Conservation (phyloP, 2,113 vertebrate species). For the human region GRCh38 chr12:98723501-98724000, state of each 20-base stretch:
- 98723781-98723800: background rate
- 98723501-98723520: background rate
- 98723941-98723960: conserved; percentile 8
- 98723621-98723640: conserved; percentile 82
- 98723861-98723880: background rate
- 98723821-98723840: background rate
- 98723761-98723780: conserved; percentile 87
- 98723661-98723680: conserved; percentile 86
- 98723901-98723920: conserved; percentile 2
- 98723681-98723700: conserved; percentile 92
- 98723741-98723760: conserved; percentile 94
- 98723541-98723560: background rate
- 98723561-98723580: background rate
- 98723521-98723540: background rate
- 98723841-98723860: background rate
- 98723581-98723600: background rate
- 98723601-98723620: background rate
- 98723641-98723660: conserved; percentile 89
- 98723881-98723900: background rate
- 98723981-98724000: conserved; percentile 15
- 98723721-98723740: conserved; percentile 89
- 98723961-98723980: background rate
- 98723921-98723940: background rate
- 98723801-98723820: background rate
- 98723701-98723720: conserved; percentile 91